Percentiles rank a stretch among this genome's conserved stretches.
These are phyloP conservation scores for Pollenia angustigena DNA, from an alignment of 2,888 invertebrate species.

Conservation along the genomic window DNA sequence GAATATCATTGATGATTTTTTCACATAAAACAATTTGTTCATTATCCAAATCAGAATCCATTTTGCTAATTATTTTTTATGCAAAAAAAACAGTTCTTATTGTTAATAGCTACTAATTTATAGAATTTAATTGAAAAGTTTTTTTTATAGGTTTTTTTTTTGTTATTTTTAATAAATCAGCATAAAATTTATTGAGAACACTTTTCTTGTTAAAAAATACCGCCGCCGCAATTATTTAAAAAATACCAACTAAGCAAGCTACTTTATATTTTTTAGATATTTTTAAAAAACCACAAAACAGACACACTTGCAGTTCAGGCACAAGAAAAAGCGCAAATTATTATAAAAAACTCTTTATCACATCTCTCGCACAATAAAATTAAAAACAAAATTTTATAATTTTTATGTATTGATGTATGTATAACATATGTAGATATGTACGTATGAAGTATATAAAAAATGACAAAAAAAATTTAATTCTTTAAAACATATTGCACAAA, in stretches of 20 bases:
- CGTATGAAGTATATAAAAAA: not conserved
- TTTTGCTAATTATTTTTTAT: slow-evolving; percentile 25
- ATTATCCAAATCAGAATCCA: slow-evolving; percentile 80
- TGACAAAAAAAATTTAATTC: not conserved
- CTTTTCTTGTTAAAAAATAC: slow-evolving; percentile 26
- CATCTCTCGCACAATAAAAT: slow-evolving; percentile 26
- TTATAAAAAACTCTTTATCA: slow-evolving; percentile 52
- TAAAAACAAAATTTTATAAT: not conserved
- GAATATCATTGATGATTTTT: slow-evolving; percentile 91
- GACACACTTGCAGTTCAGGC: not conserved
- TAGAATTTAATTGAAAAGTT: not conserved
- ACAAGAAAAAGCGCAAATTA: slow-evolving; percentile 31
- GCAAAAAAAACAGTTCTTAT: not conserved
- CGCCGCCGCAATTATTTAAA: slow-evolving; percentile 29
- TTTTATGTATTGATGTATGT: not conserved
- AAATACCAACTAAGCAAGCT: slow-evolving; percentile 61
- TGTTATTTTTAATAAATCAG: slow-evolving; percentile 9
- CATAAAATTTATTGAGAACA: slow-evolving; percentile 42
- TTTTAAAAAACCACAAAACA: slow-evolving; percentile 12
- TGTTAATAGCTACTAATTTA: not conserved
- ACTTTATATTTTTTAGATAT: slow-evolving; percentile 16
- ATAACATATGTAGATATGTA: not conserved
- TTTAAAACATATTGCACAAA: slow-evolving; percentile 21
- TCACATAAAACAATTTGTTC: slow-evolving; percentile 91
- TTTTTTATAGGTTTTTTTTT: not conserved